Base-by-base conservation (phyloP, 2,797 vertebrate species). In the Neoniphon sammara region DNA sequence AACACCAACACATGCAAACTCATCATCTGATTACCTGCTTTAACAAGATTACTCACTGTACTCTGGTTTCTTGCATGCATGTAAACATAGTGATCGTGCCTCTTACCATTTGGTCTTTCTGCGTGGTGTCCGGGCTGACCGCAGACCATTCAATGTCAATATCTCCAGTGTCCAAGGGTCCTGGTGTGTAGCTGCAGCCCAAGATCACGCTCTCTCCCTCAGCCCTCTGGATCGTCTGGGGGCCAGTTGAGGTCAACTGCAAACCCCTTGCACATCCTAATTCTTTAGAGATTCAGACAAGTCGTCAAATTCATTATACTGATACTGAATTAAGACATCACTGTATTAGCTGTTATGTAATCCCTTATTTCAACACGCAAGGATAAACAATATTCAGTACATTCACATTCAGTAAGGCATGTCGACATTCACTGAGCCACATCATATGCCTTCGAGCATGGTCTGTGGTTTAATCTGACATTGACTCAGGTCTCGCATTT, bases 141-240 rank as follows among this genome's bases (percentile, higher is more conserved):
- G 94, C 85, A 52, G 93, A 95, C 96, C 97, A 98, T 63, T 97
- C 95, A 0, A 97, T 97, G 75, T 97, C 96, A 57, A 97, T 89
- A 3, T 94, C 93, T 12, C 97, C 97, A 0, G 84, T 90, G 72
- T 97, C 96, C 5, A 79, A 80, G 0, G 93, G 90, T 36, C 94
- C 93, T 0, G 89, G 78, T 0, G 88, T 78, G 59, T 95, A 98
- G 11, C 87, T 94, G 73, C 97, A 98, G 34, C 88, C 94, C 87
- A 98, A 66, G 6, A 83, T 94, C 65, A 93, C 94, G 0, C 86
- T 91, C 53, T 95, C 94, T 0, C 96, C 96, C 80, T 94, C 92
- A 0, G 96, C 95, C 80, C 91, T 91, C 59, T 92, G 93, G 34
- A 97, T 71, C 21, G 94, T 92, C 85, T 95, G 95, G 3, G 93